Evolutionary conservation across 2,113 vertebrate genomes (phyloP).

Genomic region (Shinisaurus crocodilurus): DNA sequence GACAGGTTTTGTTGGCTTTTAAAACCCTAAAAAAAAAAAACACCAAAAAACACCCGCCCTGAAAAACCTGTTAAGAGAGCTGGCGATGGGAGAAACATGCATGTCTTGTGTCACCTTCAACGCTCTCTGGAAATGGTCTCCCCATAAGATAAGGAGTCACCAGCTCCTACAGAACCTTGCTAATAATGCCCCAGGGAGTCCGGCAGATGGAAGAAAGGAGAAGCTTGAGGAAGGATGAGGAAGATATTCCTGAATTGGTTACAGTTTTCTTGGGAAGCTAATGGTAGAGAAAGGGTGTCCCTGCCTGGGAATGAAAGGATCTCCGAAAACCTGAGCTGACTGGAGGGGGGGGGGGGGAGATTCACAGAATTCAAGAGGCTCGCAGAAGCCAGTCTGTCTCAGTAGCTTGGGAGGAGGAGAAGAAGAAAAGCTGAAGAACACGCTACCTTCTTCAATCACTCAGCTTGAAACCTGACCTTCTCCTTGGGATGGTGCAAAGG

Average conservation of each 20-base stretch:
- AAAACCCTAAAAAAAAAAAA: no score
- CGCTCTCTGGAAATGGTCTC: background rate
- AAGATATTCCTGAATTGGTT: background rate
- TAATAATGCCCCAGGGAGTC: background rate
- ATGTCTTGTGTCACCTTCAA: background rate
- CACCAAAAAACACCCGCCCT: background rate
- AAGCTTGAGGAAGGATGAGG: background rate
- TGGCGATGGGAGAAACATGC: background rate
- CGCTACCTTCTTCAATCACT: background rate
- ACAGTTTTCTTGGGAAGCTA: background rate
- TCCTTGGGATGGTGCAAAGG: background rate
- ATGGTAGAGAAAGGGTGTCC: background rate
- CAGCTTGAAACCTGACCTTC: background rate
- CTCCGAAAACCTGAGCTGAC: background rate
- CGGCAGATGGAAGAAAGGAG: background rate
- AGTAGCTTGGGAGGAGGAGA: background rate
- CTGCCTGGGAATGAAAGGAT: background rate
- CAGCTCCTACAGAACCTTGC: background rate
- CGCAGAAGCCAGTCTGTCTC: background rate
- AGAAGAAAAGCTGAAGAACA: background rate
- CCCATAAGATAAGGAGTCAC: background rate
- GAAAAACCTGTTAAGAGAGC: background rate
- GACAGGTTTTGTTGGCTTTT: background rate
- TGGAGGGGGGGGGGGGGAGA: background rate
- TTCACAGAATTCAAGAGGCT: no score